Evolutionary conservation across 2,113 vertebrate species (phyloP).

Genomic region (Symphodus melops): DNA sequence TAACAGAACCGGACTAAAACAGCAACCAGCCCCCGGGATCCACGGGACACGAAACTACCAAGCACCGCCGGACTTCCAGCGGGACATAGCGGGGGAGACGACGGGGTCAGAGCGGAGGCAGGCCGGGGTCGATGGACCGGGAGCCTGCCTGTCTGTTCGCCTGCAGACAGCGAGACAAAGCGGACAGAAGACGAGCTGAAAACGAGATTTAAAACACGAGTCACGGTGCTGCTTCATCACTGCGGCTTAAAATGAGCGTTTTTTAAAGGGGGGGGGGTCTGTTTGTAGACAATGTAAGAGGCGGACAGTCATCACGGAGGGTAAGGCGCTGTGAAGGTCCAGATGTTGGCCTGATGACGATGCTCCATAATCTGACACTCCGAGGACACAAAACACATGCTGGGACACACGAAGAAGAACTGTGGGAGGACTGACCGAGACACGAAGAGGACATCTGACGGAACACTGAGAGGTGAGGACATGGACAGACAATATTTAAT

Average conservation of each 20-base stretch:
- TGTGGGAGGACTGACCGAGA: background rate
- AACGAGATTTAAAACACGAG: constrained; percentile 16
- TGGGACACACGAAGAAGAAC: constrained; percentile 2
- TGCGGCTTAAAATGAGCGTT: background rate
- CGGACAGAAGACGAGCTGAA: background rate
- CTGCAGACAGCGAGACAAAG: constrained; percentile 44
- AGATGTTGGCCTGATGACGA: constrained; percentile 49
- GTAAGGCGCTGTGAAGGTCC: background rate
- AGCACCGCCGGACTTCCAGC: background rate
- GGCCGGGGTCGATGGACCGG: background rate
- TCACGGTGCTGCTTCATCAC: constrained; percentile 4
- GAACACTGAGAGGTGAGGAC: background rate
- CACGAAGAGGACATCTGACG: background rate
- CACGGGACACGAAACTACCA: background rate
- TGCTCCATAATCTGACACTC: constrained; percentile 7
- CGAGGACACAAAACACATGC: background rate
- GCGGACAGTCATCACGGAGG: too few relatives aligned
- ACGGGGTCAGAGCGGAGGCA: background rate
- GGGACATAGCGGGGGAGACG: background rate
- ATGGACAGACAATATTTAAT: background rate
- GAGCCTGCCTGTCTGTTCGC: constrained; percentile 43
- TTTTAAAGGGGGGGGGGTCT: background rate
- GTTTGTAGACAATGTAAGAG: background rate
- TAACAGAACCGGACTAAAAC: constrained; percentile 6
- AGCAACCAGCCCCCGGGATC: background rate